phyloP scores from a whole-genome alignment of 2,888 invertebrate species.

The Galerucella nymphaeae region DNA sequence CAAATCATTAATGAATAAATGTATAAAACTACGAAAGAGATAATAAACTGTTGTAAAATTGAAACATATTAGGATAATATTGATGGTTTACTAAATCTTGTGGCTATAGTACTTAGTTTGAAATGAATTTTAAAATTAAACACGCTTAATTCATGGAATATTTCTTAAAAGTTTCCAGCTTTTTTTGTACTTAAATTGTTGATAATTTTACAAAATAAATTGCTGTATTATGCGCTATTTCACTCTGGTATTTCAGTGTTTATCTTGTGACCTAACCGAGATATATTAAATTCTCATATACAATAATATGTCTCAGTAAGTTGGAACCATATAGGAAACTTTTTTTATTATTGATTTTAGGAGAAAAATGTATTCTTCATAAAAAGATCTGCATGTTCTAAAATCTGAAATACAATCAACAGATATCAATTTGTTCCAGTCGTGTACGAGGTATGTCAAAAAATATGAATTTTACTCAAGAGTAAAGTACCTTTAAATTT shows the following conservation, averaged over 20 bases:
- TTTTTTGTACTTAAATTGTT: conserved; percentile 1
- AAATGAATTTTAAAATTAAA: not conserved
- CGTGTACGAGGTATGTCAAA: too few relatives aligned
- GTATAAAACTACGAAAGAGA: not conserved
- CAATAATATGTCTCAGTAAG: too few relatives aligned
- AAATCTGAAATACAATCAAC: too few relatives aligned
- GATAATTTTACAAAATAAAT: not conserved
- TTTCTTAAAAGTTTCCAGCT: not conserved
- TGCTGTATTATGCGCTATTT: not conserved
- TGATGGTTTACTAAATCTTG: not conserved
- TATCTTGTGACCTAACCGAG: not conserved
- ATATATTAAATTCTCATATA: not conserved
- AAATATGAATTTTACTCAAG: too few relatives aligned
- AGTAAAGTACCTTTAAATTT: too few relatives aligned
- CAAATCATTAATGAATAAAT: not conserved
- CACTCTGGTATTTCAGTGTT: conserved; percentile 5
- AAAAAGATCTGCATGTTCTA: too few relatives aligned
- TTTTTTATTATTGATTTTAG: too few relatives aligned
- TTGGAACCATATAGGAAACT: too few relatives aligned
- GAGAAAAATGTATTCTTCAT: too few relatives aligned
- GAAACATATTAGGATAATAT: not conserved
- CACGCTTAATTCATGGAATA: not conserved
- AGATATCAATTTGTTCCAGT: too few relatives aligned
- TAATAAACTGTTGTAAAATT: too few relatives aligned
- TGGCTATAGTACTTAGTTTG: not conserved